Evolutionary conservation across 1,140 invertebrate genomes (phyloP).

Genomic region (Pseudomyrmex dendroicus): DNA sequence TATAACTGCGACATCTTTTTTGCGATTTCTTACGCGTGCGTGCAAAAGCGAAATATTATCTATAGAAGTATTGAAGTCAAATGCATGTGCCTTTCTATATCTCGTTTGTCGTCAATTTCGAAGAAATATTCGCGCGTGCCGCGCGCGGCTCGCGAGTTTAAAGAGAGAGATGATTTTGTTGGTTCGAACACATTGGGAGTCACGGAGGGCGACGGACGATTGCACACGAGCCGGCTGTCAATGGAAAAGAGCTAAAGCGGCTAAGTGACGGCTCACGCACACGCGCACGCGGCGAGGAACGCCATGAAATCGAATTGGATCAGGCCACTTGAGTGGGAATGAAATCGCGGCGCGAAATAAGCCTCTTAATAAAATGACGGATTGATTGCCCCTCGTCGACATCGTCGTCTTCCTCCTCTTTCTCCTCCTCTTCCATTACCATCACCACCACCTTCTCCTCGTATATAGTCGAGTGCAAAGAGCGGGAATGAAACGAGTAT

Average conservation of each 20-base stretch:
- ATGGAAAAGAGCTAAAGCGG: conserved; percentile 56
- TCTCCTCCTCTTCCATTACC: no score
- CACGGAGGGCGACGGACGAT: conserved; percentile 22
- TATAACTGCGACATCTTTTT: no score
- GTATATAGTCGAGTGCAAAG: conserved; percentile 25
- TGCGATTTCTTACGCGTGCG: no score
- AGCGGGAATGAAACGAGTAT: conserved; percentile 44
- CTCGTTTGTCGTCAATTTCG: conserved; percentile 6
- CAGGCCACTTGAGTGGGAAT: conserved; percentile 70
- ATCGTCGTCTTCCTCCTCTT: neutral
- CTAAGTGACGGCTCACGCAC: conserved; percentile 30
- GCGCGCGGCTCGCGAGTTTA: conserved; percentile 17
- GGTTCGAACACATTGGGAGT: neutral
- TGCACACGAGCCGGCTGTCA: conserved; percentile 50
- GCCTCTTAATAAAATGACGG: conserved; percentile 74
- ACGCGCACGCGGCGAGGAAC: conserved; percentile 19
- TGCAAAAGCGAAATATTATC: no score
- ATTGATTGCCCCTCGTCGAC: conserved; percentile 67
- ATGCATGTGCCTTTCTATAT: neutral
- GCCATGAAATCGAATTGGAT: conserved; percentile 72
- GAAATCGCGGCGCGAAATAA: conserved; percentile 73
- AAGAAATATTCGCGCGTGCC: conserved; percentile 12
- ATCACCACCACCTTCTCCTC: neutral
- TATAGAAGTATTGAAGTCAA: neutral
- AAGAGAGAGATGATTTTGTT: conserved; percentile 26